Evolutionary conservation across 1,140 invertebrate species (phyloP).

Genomic region (Ceratosolen solmsi): DNA sequence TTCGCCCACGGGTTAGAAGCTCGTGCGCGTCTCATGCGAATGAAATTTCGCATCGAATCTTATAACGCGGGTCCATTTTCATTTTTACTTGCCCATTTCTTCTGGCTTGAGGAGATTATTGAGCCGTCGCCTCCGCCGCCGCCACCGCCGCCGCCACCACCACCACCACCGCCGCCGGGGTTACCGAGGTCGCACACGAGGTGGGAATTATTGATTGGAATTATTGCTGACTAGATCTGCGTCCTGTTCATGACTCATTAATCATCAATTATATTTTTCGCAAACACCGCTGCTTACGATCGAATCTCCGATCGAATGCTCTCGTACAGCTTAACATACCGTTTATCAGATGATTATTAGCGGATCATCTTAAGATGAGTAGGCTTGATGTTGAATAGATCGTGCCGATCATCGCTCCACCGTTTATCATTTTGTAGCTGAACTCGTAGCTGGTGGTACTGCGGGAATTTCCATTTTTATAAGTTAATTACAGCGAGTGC

Average conservation of each 20-base stretch:
- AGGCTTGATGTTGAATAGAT: neutral
- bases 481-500: too few relatives aligned
- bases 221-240: neutral
- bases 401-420: neutral
- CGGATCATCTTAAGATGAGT: neutral
- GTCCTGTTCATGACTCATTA: neutral
- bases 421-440: neutral
- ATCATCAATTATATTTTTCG: neutral
- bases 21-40: neutral
- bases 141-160: too few relatives aligned
- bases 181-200: too few relatives aligned
- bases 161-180: too few relatives aligned
- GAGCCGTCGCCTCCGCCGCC: too few relatives aligned
- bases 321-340: neutral
- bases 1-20: neutral
- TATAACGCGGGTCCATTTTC: neutral
- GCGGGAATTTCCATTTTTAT: too few relatives aligned
- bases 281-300: neutral
- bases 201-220: neutral
- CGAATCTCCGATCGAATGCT: too few relatives aligned
- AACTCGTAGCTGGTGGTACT: neutral
- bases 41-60: conserved; percentile 25
- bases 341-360: neutral
- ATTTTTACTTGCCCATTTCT: neutral
- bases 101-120: neutral